These are phyloP conservation scores for Acrocephalus arundinaceus DNA, from an alignment of 2,113 vertebrate genomes.

Conservation along the genomic window DNA sequence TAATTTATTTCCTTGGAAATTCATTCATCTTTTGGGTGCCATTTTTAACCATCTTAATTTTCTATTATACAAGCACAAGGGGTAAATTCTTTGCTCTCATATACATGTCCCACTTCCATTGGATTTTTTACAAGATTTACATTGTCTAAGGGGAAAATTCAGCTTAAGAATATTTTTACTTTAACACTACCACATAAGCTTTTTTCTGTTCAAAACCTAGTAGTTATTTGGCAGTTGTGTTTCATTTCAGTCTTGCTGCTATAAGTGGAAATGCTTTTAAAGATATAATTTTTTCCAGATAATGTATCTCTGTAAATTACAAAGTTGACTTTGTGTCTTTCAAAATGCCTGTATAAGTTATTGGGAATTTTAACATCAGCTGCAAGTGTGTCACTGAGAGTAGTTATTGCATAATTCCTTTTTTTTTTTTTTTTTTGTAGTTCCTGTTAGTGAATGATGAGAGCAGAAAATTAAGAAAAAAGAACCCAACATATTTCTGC, in stretches of 20 bases:
- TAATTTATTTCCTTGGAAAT: conserved; percentile 66
- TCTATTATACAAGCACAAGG: conserved; percentile 46
- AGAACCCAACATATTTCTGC: neutral
- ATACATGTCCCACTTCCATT: neutral
- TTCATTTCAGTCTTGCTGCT: conserved; percentile 34
- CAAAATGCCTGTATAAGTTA: neutral
- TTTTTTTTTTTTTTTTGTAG: neutral
- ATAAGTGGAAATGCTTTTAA: conserved; percentile 51
- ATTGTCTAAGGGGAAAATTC: neutral
- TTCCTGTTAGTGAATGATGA: neutral
- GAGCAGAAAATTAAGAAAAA: neutral
- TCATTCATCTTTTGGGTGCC: conserved; percentile 61
- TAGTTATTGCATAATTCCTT: neutral
- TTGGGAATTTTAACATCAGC: neutral
- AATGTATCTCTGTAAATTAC: conserved; percentile 37
- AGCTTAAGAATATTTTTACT: conserved; percentile 18
- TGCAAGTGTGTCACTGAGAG: neutral
- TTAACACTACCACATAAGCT: neutral
- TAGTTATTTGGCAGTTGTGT: conserved; percentile 22
- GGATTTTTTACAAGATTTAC: conserved; percentile 11
- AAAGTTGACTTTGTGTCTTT: conserved; percentile 24
- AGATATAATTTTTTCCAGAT: conserved; percentile 14
- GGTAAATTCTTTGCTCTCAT: conserved; percentile 25
- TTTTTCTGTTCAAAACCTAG: neutral
- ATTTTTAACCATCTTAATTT: conserved; percentile 59